These are phyloP conservation scores for Tiliacea citrago DNA, from an alignment of 2,888 invertebrate species.

Conservation along the genomic window DNA sequence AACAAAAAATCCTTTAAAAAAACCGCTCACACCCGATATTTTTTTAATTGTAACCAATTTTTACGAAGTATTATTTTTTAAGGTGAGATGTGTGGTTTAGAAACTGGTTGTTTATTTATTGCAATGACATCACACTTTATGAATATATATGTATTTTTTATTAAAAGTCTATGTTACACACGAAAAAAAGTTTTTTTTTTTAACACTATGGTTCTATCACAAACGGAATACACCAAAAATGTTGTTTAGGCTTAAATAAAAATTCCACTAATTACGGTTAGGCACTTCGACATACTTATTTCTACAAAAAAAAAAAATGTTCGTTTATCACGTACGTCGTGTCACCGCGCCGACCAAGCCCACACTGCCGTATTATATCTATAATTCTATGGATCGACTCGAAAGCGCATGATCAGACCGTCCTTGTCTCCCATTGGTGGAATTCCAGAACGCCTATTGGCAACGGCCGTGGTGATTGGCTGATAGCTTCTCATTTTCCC, in stretches of 20 bases:
- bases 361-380: constrained; percentile 89
- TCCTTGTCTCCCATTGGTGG: constrained; percentile 80
- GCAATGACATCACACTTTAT: constrained; percentile 68
- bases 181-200: constrained; percentile 39
- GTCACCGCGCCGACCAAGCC: constrained; percentile 85
- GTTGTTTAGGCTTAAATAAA: constrained; percentile 55
- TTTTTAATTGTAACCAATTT: constrained; percentile 6
- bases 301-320: constrained; percentile 76
- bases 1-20: constrained; percentile 39
- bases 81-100: constrained; percentile 16
- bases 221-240: constrained; percentile 77
- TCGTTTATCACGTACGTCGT: constrained; percentile 76
- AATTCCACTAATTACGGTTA: constrained; percentile 70
- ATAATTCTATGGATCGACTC: constrained; percentile 88
- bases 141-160: constrained; percentile 40
- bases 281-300: constrained; percentile 86
- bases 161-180: constrained; percentile 49
- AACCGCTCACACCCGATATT: constrained; percentile 26
- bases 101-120: constrained; percentile 62
- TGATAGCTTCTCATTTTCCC: constrained; percentile 81
- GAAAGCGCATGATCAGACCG: constrained; percentile 87
- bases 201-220: constrained; percentile 73
- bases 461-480: constrained; percentile 77
- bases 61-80: constrained; percentile 7
- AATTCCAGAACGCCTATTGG: constrained; percentile 83